phyloP scores from a whole-genome alignment of 2,113 vertebrate species.

The Porphyrio hochstetteri region DNA sequence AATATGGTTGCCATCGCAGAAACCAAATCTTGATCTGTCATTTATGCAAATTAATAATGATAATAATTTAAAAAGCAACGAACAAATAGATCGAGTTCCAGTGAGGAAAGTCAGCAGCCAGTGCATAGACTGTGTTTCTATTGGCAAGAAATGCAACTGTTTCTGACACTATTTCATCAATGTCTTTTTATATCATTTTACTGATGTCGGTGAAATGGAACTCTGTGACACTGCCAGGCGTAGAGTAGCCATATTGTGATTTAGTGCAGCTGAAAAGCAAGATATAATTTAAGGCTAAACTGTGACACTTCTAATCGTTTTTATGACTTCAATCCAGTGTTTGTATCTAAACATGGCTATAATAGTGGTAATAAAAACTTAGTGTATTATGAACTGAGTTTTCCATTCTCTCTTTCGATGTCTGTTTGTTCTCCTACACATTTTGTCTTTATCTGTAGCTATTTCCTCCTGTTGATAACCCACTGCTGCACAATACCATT shows the following conservation, averaged over 20 bases:
- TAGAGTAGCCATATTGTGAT: neutral
- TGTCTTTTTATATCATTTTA: neutral
- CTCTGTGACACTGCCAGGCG: neutral
- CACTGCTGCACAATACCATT: neutral
- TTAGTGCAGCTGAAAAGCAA: neutral
- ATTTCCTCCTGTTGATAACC: neutral
- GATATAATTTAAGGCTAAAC: neutral
- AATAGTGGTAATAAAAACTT: neutral
- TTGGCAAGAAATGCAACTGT: neutral
- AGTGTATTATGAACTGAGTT: neutral
- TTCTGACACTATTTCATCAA: neutral
- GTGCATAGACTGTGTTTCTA: neutral
- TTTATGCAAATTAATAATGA: neutral
- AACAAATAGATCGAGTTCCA: neutral
- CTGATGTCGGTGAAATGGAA: slow-evolving; percentile 12
- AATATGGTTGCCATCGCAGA: neutral
- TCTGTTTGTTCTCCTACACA: neutral
- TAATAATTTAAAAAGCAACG: neutral
- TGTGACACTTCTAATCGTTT: neutral
- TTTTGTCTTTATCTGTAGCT: neutral
- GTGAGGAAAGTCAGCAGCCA: neutral
- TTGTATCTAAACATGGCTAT: neutral
- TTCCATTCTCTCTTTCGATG: neutral
- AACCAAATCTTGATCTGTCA: neutral
- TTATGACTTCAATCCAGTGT: neutral